Conservation (phyloP, 2,113 vertebrate species). For the Ophthalmolycus amberensis region DNA sequence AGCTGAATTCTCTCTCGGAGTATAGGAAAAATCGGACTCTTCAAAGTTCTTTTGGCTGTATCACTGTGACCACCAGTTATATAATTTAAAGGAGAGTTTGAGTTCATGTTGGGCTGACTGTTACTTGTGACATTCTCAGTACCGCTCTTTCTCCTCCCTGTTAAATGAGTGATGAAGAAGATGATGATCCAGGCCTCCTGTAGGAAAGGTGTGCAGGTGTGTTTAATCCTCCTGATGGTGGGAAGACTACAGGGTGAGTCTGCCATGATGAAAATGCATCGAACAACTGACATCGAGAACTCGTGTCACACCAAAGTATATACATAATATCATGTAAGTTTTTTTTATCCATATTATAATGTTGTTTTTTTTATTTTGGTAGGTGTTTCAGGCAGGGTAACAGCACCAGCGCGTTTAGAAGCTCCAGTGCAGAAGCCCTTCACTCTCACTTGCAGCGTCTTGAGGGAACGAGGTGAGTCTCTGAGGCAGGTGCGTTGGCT, state of each 20-base stretch:
- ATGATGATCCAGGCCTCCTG: slow-evolving; percentile 68
- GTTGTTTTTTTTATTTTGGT: background rate
- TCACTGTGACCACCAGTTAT: background rate
- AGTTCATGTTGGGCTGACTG: background rate
- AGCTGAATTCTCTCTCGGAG: background rate
- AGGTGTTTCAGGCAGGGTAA: slow-evolving; percentile 77
- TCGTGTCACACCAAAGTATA: background rate
- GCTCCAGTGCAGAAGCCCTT: slow-evolving; percentile 79
- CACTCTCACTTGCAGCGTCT: slow-evolving; percentile 79
- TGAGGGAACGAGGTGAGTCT: slow-evolving; percentile 65
- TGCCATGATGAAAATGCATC: background rate
- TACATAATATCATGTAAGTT: background rate
- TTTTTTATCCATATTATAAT: background rate
- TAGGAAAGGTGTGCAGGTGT: slow-evolving; percentile 73
- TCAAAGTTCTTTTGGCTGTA: background rate
- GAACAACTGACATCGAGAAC: background rate
- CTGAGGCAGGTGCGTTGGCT: slow-evolving; percentile 81
- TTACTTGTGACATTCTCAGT: background rate
- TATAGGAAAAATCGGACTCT: background rate
- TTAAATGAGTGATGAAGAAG: slow-evolving; percentile 62
- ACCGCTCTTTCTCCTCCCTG: slow-evolving; percentile 6
- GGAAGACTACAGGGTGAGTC: slow-evolving; percentile 77
- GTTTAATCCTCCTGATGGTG: slow-evolving; percentile 71
- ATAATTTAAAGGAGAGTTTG: background rate
- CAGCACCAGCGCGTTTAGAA: slow-evolving; percentile 64